Percentiles rank a stretch among this genome's conserved stretches.
These are phyloP conservation scores for Olivierus martensii DNA, from an alignment of 1,140 invertebrate species.

Conservation along the genomic window DNA sequence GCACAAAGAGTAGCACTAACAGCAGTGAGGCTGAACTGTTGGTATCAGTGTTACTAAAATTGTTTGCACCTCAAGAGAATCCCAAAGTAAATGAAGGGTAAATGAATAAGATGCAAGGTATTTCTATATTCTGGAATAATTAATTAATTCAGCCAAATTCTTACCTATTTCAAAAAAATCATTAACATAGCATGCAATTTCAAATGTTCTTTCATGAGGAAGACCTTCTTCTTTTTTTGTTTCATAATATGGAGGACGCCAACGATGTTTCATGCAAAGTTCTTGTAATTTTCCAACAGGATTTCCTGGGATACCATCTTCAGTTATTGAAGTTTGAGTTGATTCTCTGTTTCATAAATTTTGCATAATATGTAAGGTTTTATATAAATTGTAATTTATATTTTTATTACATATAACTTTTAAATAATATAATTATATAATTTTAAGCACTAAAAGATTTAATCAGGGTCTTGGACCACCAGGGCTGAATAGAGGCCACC, in stretches of 20 bases:
- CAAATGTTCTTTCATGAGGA: constrained; percentile 83
- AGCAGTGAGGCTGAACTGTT: too few species aligned
- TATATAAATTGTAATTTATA: not conserved
- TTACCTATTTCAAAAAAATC: constrained; percentile 63
- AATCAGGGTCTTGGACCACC: too few species aligned
- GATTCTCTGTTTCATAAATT: constrained; percentile 7
- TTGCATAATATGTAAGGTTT: not conserved
- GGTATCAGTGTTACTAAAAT: too few species aligned
- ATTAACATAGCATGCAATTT: constrained; percentile 65
- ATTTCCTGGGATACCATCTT: constrained; percentile 37
- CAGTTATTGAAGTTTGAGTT: constrained; percentile 5
- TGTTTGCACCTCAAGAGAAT: too few species aligned
- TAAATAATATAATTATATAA: too few species aligned
- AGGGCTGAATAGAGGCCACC: too few species aligned
- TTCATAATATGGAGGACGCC: constrained; percentile 85
- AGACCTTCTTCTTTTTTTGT: constrained; percentile 71
- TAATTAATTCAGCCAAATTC: too few species aligned
- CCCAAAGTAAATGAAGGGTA: too few species aligned
- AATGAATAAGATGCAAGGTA: too few species aligned
- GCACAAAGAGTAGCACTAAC: too few species aligned
- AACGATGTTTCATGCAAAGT: constrained; percentile 85
- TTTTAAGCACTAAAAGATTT: too few species aligned
- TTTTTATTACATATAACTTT: not conserved
- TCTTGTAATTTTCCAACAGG: constrained; percentile 87
- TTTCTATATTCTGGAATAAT: too few species aligned